Evolutionary conservation across 2,797 vertebrate species (phyloP), one percentile per base, ranked within the genome.

Genomic region (Harpagifer antarcticus): DNA sequence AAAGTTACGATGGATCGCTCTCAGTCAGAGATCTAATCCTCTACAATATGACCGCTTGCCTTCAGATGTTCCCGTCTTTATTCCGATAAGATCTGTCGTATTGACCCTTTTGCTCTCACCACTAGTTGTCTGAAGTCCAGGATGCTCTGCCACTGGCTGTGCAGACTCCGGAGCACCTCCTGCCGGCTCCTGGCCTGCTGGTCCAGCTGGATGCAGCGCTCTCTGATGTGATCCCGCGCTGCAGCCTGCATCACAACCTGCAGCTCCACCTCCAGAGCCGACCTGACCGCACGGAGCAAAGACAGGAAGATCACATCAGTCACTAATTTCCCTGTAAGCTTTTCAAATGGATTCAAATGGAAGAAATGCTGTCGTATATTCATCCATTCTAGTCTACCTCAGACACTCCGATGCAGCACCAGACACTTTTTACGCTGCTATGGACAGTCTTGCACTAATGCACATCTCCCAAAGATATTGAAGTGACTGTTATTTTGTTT

Each of bases 51-150:
- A 27, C 23, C 27, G 27, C 27, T 4, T 5, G 27, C 4, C 27
- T 27, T 27, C 27, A 37, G 33, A 2, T 37, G 1, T 9, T 6
- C 7, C 2, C 7, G 33, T 37, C 33, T 37, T 37, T 37, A 9
- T 37, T 37, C 9, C 9, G 33, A 9, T 7, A 9, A 37, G 33
- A 37, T 37, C 33, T 37, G 33, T 37, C 7, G 8, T 45, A 19
- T 57, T 37, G 47, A 73, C 12, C 20, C 9, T 37, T 37, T 58
- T 0, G 54, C 44, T 62, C 91, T 91, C 68, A 96, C 96, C 93
- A 96, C 94, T 45, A 93, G 87, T 16, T 88, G 86, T 76, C 94
- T 91, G 78, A 95, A 95, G 77, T 95, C 93, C 86, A 94, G 81
- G 78, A 96, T 93, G 67, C 89, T 92, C 62, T 95, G 92, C 91